Evolutionary conservation across 2,888 invertebrate species (phyloP), one percentile per base, ranked within the genome.

Genomic region (Diabrotica balteata): DNA sequence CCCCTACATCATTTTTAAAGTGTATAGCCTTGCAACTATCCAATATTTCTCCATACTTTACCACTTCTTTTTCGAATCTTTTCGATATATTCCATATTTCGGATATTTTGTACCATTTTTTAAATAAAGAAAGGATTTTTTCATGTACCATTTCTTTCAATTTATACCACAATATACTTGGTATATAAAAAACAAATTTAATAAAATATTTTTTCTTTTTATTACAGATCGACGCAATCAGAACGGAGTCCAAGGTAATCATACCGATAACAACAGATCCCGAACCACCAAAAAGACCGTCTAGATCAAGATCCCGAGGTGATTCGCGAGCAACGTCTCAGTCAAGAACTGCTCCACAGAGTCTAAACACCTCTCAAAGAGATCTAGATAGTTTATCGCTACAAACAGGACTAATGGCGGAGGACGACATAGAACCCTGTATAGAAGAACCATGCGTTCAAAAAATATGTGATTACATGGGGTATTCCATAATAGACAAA

Each of bases 401-500:
- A 32, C 50, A 63, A 46, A 59, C 57, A 2, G 91, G 92, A 69
- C 91, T 91, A 0, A 83, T 88, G 45, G 88, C 88, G 7, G 55
- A 43, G 0, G 76, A 78, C 73, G 85, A 85, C 8, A 85, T 76
- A 67, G 67, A 72, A n/a, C 77, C 81, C 4, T 81, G 80, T 57
- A 76, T 78, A 0, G 82, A 83, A 74, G 81, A 81, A 67, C 82
- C 80, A 7, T 85, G 85, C 59, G 78, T 84, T 1, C 72, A 80
- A 63, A 81, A 83, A 46, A 77, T 84, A 5, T 78, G 83, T 8
- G 84, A 78, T 65, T 77, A 78, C 52, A 84, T 84, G 85, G 93
- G 93, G 7, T 94, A 94, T 75, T 92, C 94, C 9, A 88, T 91
- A 44, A 91, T 94, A 54, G 92, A 93, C 66, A 93, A 93, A 83